Evolutionary conservation across 2,113 vertebrate genomes (phyloP).

Genomic region (Oostethus manadensis): DNA sequence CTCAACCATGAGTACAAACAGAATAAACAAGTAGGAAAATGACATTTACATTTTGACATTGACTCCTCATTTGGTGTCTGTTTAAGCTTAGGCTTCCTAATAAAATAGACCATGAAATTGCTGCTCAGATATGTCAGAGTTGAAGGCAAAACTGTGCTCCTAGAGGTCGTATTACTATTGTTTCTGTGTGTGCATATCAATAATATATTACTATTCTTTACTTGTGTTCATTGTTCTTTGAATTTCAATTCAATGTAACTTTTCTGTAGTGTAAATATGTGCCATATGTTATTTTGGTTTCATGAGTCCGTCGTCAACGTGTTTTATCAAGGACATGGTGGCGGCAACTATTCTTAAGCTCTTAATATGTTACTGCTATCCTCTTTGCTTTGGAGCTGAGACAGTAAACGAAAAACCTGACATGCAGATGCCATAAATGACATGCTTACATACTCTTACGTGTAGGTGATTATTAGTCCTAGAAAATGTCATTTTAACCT

Average conservation of each 20-base stretch:
- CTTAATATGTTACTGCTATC: constrained; percentile 27
- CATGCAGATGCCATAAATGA: constrained; percentile 4
- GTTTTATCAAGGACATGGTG: constrained; percentile 27
- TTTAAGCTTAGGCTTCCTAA: background rate
- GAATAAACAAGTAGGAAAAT: background rate
- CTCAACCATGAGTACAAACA: background rate
- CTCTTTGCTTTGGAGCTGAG: constrained; percentile 23
- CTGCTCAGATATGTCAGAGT: background rate
- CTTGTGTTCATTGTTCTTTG: constrained; percentile 5
- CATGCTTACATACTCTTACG: constrained; percentile 9
- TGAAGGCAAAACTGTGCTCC: constrained; percentile 10
- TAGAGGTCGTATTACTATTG: constrained; percentile 16
- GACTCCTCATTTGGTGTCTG: background rate
- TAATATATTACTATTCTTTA: constrained; percentile 7
- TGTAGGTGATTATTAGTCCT: constrained; percentile 5
- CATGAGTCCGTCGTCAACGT: constrained; percentile 21
- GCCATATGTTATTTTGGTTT: constrained; percentile 43
- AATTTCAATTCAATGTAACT: constrained; percentile 25
- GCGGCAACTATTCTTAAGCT: constrained; percentile 35
- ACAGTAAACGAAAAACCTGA: constrained; percentile 19
- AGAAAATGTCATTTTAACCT: background rate
- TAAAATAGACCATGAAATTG: constrained; percentile 4
- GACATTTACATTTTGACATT: background rate
- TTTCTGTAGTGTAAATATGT: constrained; percentile 45
- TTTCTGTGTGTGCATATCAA: constrained; percentile 32